Evolutionary conservation across 2,113 vertebrate genomes (phyloP).

Genomic region (Dipodomys spectabilis): DNA sequence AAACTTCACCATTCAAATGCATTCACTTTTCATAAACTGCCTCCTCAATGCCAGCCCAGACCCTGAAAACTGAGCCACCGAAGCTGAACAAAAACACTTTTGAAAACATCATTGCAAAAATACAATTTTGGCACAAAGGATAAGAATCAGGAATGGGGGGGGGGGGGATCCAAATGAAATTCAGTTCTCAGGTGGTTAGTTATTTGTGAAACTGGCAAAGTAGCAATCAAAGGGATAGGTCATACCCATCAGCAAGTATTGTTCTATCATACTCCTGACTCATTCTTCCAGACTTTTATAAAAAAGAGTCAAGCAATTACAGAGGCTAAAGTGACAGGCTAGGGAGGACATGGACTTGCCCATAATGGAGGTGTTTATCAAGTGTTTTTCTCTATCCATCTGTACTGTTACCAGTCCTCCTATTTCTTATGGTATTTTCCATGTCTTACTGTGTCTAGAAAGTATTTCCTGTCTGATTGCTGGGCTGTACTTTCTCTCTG

Average conservation of each 20-base stretch:
- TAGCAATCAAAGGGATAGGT: conserved; percentile 5
- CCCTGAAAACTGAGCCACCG: conserved; percentile 63
- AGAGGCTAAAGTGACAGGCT: not conserved
- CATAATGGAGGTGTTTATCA: not conserved
- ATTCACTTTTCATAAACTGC: conserved; percentile 58
- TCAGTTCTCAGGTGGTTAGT: conserved; percentile 8
- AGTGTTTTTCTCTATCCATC: not conserved
- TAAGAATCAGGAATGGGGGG: conserved; percentile 46
- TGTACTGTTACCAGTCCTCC: not conserved
- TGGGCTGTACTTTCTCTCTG: not conserved
- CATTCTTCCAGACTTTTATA: conserved; percentile 36
- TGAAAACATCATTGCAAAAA: conserved; percentile 71
- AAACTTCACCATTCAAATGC: conserved; percentile 62
- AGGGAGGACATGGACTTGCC: not conserved
- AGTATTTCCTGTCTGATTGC: not conserved
- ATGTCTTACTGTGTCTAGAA: not conserved
- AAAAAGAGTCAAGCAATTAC: conserved; percentile 54
- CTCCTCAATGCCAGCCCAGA: conserved; percentile 46
- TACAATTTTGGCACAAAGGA: conserved; percentile 54
- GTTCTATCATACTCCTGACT: conserved; percentile 9
- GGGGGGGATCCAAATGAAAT: conserved; percentile 71
- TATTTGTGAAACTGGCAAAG: conserved; percentile 54
- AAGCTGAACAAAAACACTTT: conserved; percentile 64
- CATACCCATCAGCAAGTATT: conserved; percentile 38
- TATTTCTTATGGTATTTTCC: not conserved